These are phyloP conservation scores for Zaprionus lachaisei DNA, from an alignment of 1,140 invertebrate genomes.

Conservation along the genomic window DNA sequence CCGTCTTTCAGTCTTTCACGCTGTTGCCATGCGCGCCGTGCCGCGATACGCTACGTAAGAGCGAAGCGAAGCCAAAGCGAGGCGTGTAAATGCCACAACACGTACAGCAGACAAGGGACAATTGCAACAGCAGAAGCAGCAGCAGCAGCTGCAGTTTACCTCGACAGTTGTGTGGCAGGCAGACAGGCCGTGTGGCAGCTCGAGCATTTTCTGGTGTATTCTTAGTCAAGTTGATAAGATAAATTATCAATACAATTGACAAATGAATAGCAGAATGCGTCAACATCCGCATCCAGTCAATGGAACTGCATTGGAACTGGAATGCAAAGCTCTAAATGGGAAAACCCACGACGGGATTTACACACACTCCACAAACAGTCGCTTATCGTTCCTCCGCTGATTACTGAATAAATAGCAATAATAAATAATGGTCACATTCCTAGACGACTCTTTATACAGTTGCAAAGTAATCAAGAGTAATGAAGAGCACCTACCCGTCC, in stretches of 20 bases:
- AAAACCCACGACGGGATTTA: constrained; percentile 13
- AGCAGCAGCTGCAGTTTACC: constrained; percentile 18
- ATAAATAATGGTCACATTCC: neutral
- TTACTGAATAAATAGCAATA: neutral
- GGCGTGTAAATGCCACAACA: constrained; percentile 13
- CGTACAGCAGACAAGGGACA: constrained; percentile 34
- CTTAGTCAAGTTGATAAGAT: constrained; percentile 51
- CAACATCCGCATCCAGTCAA: constrained; percentile 16
- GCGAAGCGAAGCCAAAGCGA: constrained; percentile 5
- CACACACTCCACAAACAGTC: neutral
- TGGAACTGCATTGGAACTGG: neutral
- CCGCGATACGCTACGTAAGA: constrained; percentile 3
- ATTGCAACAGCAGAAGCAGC: constrained; percentile 53
- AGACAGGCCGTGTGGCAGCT: constrained; percentile 23
- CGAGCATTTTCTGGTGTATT: constrained; percentile 50
- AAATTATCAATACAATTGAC: constrained; percentile 29
- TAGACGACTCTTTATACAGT: neutral
- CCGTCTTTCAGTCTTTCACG: neutral
- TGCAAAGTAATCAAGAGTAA: constrained; percentile 14
- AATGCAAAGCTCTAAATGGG: constrained; percentile 3
- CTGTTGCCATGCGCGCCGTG: constrained; percentile 65
- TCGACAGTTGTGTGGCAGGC: neutral
- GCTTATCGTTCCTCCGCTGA: neutral
- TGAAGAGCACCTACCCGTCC: constrained; percentile 85
- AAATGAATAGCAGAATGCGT: constrained; percentile 3